Base-by-base conservation (phyloP, 2,888 invertebrate species). In the Trichopria drosophilae region DNA sequence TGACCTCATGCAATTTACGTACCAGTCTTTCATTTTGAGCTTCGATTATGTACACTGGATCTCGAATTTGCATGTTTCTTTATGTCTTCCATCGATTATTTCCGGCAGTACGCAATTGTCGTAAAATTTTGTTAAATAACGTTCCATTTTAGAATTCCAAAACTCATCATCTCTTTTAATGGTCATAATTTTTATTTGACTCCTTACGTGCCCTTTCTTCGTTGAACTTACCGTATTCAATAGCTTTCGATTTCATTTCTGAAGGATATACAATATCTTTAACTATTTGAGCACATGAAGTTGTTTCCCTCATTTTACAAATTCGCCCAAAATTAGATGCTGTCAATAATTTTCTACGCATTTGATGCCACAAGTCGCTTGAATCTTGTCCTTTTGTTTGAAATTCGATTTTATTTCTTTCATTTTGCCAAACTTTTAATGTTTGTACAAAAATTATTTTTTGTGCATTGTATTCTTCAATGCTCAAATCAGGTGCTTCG, bases 51-150 rank as follows among this genome's bases (percentile, higher is more conserved):
- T 29, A 29, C 3, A 10, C 19, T 6, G 51, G 46, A 18, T 51
- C 40, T 35, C 40, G 34, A 6, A 46, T 31, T 6, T 15, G 10
- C 41, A 46, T 46, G 13, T 9, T 41, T 26, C 51, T 40, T 12
- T 29, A 6, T 29, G 18, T 4, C 37, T 26, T 10, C 41, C 24
- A n/a, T 51, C 41, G 1, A 51, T 15, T 31, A 46, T 29, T 36
- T 51, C 51, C 1, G 46, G 46, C n/a, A 22, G 18, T 10, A n/a
- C n/a, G n/a, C n/a, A n/a, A n/a, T n/a, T n/a, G n/a, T n/a, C n/a
- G n/a, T n/a, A n/a, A n/a, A n/a, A n/a, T n/a, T n/a, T n/a, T n/a
- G n/a, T n/a, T n/a, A n/a, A n/a, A n/a, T n/a, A n/a, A n/a, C n/a
- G n/a, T n/a, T n/a, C n/a, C n/a, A n/a, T n/a, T n/a, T n/a, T n/a